A percentile compares a stretch with the other conserved stretches of the same genome.
These are phyloP conservation scores for Macquaria australasica DNA, from an alignment of 2,113 vertebrate genomes.

Conservation along the genomic window DNA sequence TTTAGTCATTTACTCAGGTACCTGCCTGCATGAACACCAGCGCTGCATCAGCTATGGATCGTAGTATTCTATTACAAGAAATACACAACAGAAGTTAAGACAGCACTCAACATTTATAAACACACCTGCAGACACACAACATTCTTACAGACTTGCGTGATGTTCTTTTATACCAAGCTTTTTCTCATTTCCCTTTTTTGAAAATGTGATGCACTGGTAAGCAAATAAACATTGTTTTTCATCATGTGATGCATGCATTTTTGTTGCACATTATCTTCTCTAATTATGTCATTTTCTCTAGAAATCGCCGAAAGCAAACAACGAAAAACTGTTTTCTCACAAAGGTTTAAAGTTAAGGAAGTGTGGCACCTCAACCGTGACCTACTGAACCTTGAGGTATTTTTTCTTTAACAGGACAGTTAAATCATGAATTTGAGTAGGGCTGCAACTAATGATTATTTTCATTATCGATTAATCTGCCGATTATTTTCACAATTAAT, in stretches of 20 bases:
- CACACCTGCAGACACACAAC: background rate
- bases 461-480: no score
- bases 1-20: background rate
- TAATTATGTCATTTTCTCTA: background rate
- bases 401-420: background rate
- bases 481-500: no score
- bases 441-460: no score
- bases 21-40: background rate
- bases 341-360: background rate
- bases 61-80: background rate
- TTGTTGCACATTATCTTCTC: background rate
- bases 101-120: background rate
- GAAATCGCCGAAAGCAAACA: background rate
- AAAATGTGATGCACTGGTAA: background rate
- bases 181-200: conserved; percentile 2
- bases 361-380: background rate
- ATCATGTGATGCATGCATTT: background rate
- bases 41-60: background rate
- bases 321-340: background rate
- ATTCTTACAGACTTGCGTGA: background rate
- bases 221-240: background rate
- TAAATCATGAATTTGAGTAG: background rate
- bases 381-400: background rate
- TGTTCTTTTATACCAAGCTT: background rate
- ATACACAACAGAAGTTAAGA: background rate